Evolutionary conservation across 37 sponge, comb jelly and placozoan genomes (phyloP).

Genomic region (Trichoplax adhaerens): DNA sequence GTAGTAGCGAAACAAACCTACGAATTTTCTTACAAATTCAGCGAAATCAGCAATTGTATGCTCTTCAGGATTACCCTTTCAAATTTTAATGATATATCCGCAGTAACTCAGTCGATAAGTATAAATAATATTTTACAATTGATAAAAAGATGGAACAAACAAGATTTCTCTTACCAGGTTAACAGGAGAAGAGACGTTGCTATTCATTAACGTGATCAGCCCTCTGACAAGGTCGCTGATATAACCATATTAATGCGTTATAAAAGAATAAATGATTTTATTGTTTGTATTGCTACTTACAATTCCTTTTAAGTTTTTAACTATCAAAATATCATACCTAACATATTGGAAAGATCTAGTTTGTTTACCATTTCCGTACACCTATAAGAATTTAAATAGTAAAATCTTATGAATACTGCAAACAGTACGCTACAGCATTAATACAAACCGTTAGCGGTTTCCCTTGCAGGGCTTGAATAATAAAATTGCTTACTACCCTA

Average conservation of each 20-base stretch:
- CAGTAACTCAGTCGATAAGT: too few species aligned
- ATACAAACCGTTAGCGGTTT: slow-evolving; percentile 53
- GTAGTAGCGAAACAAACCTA: slow-evolving; percentile 8
- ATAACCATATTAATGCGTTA: too few species aligned
- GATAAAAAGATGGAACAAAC: too few species aligned
- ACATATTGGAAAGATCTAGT: slow-evolving; percentile 86
- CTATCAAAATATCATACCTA: slow-evolving; percentile 10
- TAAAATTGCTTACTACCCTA: slow-evolving; percentile 88
- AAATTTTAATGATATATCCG: neutral
- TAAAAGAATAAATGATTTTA: too few species aligned
- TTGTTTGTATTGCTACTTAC: too few species aligned
- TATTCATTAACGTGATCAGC: slow-evolving; percentile 67
- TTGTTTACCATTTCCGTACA: slow-evolving; percentile 64
- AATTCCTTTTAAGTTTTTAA: too few species aligned
- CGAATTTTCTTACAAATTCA: slow-evolving; percentile 19
- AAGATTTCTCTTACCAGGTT: slow-evolving; percentile 35
- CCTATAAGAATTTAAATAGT: slow-evolving; percentile 9
- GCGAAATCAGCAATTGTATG: slow-evolving; percentile 73
- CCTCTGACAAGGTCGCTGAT: slow-evolving; percentile 70
- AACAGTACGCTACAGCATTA: neutral
- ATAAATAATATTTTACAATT: too few species aligned
- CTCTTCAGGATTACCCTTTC: slow-evolving; percentile 77
- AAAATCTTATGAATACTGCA: neutral
- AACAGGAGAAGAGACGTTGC: slow-evolving; percentile 46
- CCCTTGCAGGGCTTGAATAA: slow-evolving; percentile 65